Percentiles rank a stretch among this genome's conserved stretches.
Evolutionary conservation across 2,888 invertebrate species (phyloP).

Genomic region (Holacanthella duospinosa): DNA sequence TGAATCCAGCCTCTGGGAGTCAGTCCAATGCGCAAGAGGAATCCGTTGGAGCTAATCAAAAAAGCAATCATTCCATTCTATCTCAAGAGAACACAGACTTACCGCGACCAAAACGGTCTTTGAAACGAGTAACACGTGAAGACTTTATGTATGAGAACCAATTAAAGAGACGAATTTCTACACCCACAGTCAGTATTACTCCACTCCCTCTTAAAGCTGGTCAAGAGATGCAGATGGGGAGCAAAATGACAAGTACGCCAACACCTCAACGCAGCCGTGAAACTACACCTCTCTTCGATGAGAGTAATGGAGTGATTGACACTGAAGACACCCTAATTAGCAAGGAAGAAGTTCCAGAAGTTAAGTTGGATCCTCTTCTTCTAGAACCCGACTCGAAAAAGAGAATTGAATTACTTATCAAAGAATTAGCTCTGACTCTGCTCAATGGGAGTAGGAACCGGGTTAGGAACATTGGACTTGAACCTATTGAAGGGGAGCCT

Average conservation of each 20-base stretch:
- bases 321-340: not conserved
- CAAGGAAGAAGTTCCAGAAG: not conserved
- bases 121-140: conserved; percentile 14
- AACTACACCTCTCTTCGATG: not conserved
- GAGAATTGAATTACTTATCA: conserved; percentile 22
- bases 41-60: not conserved
- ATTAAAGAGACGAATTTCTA: conserved; percentile 9
- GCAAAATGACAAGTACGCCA: not conserved
- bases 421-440: conserved; percentile 17
- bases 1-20: not conserved
- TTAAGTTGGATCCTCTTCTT: conserved; percentile 28
- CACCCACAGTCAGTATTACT: conserved; percentile 6
- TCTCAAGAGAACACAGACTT: conserved; percentile 4
- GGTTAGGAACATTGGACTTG: not conserved
- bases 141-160: conserved; percentile 18
- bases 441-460: not conserved
- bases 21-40: not conserved
- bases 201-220: not conserved
- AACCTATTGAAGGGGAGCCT: not conserved
- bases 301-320: not conserved
- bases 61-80: not conserved
- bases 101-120: conserved; percentile 12
- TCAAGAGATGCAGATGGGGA: not conserved
- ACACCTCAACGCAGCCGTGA: not conserved
- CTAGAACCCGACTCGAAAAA: conserved; percentile 25